Conservation (phyloP, 2,797 vertebrate species). For the Pangasius macronema region DNA sequence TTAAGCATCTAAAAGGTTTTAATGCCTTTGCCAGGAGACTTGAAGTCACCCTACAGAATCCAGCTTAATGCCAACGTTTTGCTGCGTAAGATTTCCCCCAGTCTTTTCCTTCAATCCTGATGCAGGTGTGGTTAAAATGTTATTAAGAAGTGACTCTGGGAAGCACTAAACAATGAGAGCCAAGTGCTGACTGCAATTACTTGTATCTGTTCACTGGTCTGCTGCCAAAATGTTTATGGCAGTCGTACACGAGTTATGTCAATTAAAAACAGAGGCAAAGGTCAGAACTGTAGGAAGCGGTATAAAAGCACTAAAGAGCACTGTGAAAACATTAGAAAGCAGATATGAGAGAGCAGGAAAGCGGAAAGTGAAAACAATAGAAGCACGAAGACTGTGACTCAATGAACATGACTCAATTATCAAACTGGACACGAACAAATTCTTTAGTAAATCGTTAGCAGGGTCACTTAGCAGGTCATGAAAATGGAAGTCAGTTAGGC, state of each 20-base stretch:
- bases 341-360: neutral
- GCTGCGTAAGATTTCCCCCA: neutral
- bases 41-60: neutral
- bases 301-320: too few species aligned
- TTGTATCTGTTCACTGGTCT: neutral
- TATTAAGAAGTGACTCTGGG: neutral
- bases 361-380: neutral
- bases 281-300: too few species aligned
- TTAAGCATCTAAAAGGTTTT: neutral
- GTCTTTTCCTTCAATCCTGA: neutral
- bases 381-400: neutral
- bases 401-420: neutral
- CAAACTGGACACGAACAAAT: neutral
- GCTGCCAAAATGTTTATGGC: neutral
- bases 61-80: neutral
- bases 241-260: fast-evolving
- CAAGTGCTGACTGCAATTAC: neutral
- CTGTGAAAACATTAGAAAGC: neutral
- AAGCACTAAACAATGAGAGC: neutral
- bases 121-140: neutral
- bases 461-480: neutral
- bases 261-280: neutral
- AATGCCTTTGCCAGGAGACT: neutral
- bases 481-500: too few species aligned
- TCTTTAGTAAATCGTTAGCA: neutral